Evolutionary conservation across 1,140 invertebrate genomes (phyloP).

Genomic region (Drosophila saltans): DNA sequence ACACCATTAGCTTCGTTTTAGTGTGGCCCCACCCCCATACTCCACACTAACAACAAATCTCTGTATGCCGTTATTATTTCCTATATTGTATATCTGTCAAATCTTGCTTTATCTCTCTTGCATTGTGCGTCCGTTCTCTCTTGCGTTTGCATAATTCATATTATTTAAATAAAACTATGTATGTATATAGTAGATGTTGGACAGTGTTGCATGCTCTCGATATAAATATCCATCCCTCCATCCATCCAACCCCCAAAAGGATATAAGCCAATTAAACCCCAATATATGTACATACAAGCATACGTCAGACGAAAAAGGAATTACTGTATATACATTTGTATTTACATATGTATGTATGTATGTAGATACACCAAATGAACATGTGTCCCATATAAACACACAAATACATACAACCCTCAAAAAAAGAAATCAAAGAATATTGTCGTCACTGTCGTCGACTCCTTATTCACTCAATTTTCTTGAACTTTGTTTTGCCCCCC

Average conservation of each 20-base stretch:
- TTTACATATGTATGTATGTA: conserved; percentile 6
- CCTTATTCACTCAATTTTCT: conserved; percentile 11
- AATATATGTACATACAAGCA: neutral
- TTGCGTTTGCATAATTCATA: conserved; percentile 3
- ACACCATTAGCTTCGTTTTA: neutral
- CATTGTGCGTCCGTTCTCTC: conserved; percentile 11
- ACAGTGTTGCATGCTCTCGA: conserved; percentile 3
- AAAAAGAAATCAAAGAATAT: conserved; percentile 20
- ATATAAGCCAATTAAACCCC: conserved; percentile 36
- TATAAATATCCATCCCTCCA: neutral
- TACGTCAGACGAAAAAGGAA: conserved; percentile 2
- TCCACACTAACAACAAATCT: conserved; percentile 6
- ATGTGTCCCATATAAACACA: neutral
- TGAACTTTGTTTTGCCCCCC: conserved; percentile 12
- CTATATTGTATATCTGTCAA: neutral
- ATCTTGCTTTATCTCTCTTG: conserved; percentile 3
- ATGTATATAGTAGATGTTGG: neutral
- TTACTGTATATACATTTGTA: neutral
- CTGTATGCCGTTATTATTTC: neutral
- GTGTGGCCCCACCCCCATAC: neutral
- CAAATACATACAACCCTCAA: conserved; percentile 20
- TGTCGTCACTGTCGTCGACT: conserved; percentile 27
- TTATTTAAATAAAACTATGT: conserved; percentile 4
- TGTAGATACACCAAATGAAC: conserved; percentile 5
- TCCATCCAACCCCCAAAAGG: neutral